Conservation (phyloP, 2,797 vertebrate species). For the Sebastes elongatus region DNA sequence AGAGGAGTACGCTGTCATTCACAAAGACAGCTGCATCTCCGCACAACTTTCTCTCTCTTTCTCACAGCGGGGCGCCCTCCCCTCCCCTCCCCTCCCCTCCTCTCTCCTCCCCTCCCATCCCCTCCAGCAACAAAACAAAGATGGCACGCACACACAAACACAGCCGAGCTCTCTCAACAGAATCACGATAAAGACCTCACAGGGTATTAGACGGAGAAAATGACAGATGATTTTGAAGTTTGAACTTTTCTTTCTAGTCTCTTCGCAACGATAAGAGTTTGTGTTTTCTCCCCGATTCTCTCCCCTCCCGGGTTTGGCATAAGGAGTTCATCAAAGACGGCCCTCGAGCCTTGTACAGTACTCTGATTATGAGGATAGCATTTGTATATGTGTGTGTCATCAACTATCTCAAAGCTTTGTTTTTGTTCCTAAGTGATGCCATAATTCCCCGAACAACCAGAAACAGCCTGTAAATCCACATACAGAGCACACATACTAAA, state of each 20-base stretch:
- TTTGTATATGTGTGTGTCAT: conserved; percentile 5
- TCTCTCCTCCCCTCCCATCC: background rate
- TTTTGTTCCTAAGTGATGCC: conserved; percentile 21
- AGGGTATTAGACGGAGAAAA: conserved; percentile 1
- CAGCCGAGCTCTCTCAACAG: conserved; percentile 6
- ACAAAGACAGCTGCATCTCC: conserved; percentile 40
- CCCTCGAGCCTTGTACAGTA: conserved; percentile 12
- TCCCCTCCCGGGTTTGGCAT: background rate
- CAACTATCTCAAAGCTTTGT: conserved; percentile 40
- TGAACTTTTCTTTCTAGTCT: conserved; percentile 22
- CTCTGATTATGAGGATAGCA: conserved; percentile 40
- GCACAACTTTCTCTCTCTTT: conserved; percentile 3
- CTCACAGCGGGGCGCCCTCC: conserved; percentile 10
- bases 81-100: background rate
- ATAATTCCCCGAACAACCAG: conserved; percentile 40
- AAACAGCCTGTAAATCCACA: conserved; percentile 48
- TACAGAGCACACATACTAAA: conserved; percentile 48
- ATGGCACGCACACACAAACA: conserved; percentile 5
- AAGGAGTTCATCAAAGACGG: conserved; percentile 33
- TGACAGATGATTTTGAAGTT: conserved; percentile 17
- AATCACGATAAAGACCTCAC: conserved; percentile 34
- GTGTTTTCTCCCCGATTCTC: conserved; percentile 22
- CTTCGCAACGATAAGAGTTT: conserved; percentile 8
- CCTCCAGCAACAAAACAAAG: conserved; percentile 25
- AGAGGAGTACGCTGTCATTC: conserved; percentile 36